Conservation (phyloP, 2,113 vertebrate species). For the Scatophagus argus region DNA sequence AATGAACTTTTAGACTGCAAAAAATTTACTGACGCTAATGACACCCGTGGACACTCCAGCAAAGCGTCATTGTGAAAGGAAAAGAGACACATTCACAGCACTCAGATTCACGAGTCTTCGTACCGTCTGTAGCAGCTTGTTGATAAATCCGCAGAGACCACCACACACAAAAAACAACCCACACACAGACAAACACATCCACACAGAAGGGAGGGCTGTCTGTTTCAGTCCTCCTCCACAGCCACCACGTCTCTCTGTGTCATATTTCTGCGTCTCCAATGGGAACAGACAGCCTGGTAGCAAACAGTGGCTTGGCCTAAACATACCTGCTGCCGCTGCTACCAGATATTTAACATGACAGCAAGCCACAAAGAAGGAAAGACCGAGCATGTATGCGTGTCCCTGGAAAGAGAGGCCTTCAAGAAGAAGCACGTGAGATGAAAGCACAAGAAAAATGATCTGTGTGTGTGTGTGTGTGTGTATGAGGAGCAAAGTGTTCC, state of each 20-base stretch:
- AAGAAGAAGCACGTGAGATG: neutral
- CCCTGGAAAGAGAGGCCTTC: neutral
- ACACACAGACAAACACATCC: neutral
- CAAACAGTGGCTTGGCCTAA: slow-evolving; percentile 35
- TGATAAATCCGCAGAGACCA: slow-evolving; percentile 8
- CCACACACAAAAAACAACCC: neutral
- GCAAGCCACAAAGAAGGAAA: slow-evolving; percentile 12
- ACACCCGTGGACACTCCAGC: neutral
- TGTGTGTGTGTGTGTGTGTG: neutral
- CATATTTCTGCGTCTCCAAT: slow-evolving; percentile 38
- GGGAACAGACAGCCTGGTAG: slow-evolving; percentile 39
- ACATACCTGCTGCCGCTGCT: slow-evolving; percentile 59
- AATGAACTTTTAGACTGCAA: neutral
- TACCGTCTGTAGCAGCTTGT: neutral
- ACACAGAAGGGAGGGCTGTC: slow-evolving; percentile 12
- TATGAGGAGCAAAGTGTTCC: slow-evolving; percentile 11
- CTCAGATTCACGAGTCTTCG: neutral
- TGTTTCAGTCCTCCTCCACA: slow-evolving; percentile 12
- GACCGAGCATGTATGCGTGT: slow-evolving; percentile 3
- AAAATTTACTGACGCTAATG: neutral
- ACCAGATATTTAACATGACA: slow-evolving; percentile 55
- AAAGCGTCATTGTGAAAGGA: neutral
- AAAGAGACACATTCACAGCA: neutral
- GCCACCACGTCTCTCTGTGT: slow-evolving; percentile 23
- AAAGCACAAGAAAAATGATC: slow-evolving; percentile 1